Conservation (phyloP, 2,113 vertebrate species). For the Melanerpes formicivorus region DNA sequence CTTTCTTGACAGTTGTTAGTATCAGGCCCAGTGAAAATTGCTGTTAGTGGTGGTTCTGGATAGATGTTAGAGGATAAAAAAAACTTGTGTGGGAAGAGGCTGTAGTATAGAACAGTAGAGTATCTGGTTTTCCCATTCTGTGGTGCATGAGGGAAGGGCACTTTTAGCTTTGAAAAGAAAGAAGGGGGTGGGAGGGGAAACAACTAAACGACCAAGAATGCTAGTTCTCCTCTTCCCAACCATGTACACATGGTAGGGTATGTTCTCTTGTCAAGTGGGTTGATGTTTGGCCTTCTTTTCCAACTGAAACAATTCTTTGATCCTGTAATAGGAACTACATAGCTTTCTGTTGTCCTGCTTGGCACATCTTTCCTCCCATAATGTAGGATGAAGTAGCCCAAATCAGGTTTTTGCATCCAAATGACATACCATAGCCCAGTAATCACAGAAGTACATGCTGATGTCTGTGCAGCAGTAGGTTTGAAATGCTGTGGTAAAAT, state of each 20-base stretch:
- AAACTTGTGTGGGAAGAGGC: not conserved
- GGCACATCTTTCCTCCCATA: not conserved
- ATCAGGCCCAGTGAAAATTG: not conserved
- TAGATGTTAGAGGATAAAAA: not conserved
- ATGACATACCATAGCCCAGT: fast-evolving
- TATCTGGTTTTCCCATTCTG: not conserved
- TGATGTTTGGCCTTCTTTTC: too few relatives aligned
- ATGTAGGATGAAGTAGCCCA: not conserved
- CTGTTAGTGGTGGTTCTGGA: not conserved
- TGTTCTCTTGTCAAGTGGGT: not conserved
- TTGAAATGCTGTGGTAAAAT: not conserved
- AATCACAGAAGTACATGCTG: fast-evolving
- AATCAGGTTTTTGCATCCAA: fast-evolving
- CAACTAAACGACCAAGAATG: not conserved
- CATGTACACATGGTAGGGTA: not conserved
- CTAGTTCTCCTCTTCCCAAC: not conserved
- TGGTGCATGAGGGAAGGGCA: not conserved
- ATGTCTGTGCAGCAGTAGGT: not conserved
- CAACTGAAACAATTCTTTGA: too few relatives aligned
- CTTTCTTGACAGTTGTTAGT: not conserved
- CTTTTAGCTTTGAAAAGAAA: not conserved
- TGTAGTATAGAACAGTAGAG: not conserved
- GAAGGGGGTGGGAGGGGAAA: not conserved
- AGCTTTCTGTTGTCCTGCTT: not conserved
- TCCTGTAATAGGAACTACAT: not conserved